Conservation (phyloP, 2,113 vertebrate species). For the Coptodon bakossiorum region DNA sequence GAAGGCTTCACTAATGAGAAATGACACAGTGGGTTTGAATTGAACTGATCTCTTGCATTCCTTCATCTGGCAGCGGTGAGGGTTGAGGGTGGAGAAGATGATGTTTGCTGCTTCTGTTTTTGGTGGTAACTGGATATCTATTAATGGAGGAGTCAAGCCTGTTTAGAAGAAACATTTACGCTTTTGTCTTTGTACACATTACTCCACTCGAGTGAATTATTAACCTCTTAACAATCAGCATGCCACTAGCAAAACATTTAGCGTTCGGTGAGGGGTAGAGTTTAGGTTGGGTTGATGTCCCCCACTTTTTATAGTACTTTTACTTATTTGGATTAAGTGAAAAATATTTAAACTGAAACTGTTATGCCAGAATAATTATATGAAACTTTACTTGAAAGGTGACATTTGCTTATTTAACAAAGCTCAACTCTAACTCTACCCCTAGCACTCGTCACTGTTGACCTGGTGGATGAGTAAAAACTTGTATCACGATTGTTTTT, state of each 20-base stretch:
- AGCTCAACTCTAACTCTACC: neutral
- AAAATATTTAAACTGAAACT: neutral
- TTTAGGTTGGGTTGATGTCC: neutral
- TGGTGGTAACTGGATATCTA: neutral
- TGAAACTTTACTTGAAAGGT: neutral
- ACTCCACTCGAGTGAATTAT: neutral
- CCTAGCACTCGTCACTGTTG: neutral
- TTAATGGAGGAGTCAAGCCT: neutral
- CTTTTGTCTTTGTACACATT: neutral
- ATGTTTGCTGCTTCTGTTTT: neutral
- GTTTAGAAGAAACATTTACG: neutral
- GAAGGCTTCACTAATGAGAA: slow-evolving; percentile 4
- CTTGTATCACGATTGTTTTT: neutral
- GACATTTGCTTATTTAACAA: neutral
- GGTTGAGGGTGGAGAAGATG: neutral
- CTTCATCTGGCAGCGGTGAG: neutral
- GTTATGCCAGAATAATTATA: neutral
- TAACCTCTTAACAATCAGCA: neutral
- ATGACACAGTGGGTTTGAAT: neutral
- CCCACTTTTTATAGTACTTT: neutral
- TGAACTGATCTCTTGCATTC: slow-evolving; percentile 9
- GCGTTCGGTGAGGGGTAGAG: neutral
- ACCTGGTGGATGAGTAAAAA: neutral
- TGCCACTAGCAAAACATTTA: neutral
- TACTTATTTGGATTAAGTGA: neutral